phyloP scores from a whole-genome alignment of 2,797 vertebrate species.

The Ceryle rudis region DNA sequence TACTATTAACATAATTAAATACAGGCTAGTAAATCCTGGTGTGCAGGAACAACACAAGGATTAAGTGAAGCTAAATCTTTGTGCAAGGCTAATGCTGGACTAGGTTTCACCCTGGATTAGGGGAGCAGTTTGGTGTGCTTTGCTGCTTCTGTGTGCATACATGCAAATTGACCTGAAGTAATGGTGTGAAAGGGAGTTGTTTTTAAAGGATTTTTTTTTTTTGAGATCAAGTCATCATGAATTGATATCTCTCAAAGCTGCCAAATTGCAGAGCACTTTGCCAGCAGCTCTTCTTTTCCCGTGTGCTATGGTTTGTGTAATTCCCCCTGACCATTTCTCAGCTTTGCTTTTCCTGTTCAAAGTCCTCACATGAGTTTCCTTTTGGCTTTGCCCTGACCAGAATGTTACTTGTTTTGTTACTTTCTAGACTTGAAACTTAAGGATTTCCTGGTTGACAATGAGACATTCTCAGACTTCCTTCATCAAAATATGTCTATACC shows the following conservation, averaged over 20 bases:
- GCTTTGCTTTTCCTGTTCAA: background rate
- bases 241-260: background rate
- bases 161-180: background rate
- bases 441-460: constrained; percentile 90
- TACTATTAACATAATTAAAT: background rate
- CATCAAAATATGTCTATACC: constrained; percentile 83
- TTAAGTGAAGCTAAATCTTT: background rate
- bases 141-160: background rate
- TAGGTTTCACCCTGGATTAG: background rate
- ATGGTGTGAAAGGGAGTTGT: background rate
- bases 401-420: constrained; percentile 31
- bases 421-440: constrained; percentile 88
- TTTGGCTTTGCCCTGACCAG: constrained; percentile 19
- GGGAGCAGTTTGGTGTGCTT: background rate
- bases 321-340: background rate
- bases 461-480: constrained; percentile 90
- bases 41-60: background rate
- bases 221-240: background rate
- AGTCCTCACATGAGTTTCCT: background rate
- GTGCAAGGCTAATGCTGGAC: background rate
- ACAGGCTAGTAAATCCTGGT: background rate
- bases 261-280: background rate
- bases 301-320: background rate
- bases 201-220: background rate
- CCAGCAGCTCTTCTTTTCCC: background rate